A percentile compares a stretch with the other conserved stretches of the same genome.
Conservation (phyloP, 2,888 invertebrate species). For the Aphodius sticticus region DNA sequence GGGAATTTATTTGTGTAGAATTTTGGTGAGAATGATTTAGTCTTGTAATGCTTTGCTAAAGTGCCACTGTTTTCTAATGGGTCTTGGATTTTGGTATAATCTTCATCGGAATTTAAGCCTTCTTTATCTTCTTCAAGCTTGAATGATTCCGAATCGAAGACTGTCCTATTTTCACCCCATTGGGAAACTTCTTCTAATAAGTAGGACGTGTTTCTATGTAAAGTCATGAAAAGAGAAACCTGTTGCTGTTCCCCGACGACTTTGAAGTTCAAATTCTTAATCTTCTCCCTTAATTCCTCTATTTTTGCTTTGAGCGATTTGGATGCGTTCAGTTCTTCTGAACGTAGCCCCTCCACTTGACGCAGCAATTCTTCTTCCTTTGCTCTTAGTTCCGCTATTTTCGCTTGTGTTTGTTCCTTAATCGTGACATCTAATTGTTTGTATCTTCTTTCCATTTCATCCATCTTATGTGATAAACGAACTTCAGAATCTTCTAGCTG, state of each 20-base stretch:
- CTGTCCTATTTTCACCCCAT: conserved; percentile 65
- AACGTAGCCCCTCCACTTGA: conserved; percentile 60
- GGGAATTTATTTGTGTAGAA: conserved; percentile 66
- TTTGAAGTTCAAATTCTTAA: conserved; percentile 55
- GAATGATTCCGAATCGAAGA: conserved; percentile 67
- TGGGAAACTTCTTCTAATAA: conserved; percentile 66
- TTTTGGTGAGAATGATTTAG: conserved; percentile 64
- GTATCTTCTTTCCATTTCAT: conserved; percentile 66
- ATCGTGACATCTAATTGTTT: conserved; percentile 65
- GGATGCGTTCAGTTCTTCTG: conserved; percentile 60
- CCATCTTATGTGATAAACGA: conserved; percentile 65
- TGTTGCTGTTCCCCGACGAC: conserved; percentile 56
- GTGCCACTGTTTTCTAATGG: conserved; percentile 63
- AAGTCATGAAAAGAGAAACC: conserved; percentile 66
- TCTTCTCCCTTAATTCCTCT: conserved; percentile 60
- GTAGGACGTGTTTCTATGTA: conserved; percentile 67
- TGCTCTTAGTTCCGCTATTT: conserved; percentile 62
- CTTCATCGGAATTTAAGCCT: conserved; percentile 63
- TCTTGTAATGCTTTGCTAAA: conserved; percentile 63
- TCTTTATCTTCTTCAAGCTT: conserved; percentile 62
- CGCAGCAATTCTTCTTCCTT: conserved; percentile 60
- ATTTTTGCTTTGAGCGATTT: conserved; percentile 62
- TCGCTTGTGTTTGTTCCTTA: conserved; percentile 62
- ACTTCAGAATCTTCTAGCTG: conserved; percentile 65
- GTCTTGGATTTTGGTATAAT: conserved; percentile 60